Percentiles rank a stretch among this genome's conserved stretches.
Evolutionary conservation across 1,140 invertebrate genomes (phyloP).

Genomic region (Lanistes nyassanus): DNA sequence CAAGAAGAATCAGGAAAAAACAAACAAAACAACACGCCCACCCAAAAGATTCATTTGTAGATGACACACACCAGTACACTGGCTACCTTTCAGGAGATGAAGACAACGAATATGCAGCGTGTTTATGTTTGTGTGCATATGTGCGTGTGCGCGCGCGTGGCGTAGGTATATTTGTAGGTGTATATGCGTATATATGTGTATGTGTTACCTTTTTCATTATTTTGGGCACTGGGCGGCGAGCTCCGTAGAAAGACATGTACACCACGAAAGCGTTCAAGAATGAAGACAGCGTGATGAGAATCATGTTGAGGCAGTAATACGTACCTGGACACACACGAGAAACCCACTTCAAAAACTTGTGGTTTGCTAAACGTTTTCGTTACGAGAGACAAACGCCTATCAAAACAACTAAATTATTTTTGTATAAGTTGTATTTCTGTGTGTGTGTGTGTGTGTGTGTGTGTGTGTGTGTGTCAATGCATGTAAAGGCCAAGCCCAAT

Average conservation of each 20-base stretch:
- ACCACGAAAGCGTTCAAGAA: constrained; percentile 67
- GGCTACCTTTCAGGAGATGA: neutral
- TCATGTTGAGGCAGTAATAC: constrained; percentile 69
- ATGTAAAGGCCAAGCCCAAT: no score
- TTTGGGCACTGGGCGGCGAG: constrained; percentile 58
- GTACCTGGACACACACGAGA: constrained; percentile 54
- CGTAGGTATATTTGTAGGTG: no score
- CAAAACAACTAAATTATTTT: no score
- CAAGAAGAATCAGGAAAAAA: neutral
- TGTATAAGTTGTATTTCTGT: no score
- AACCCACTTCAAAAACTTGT: no score
- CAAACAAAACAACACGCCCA: neutral
- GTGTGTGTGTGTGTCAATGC: no score
- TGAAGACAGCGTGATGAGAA: constrained; percentile 66
- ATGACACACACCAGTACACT: neutral
- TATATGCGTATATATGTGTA: neutral
- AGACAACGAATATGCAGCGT: neutral
- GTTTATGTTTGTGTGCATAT: neutral
- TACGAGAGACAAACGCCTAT: no score
- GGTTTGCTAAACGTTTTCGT: no score
- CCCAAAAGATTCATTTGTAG: no score
- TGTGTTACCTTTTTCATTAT: constrained; percentile 61
- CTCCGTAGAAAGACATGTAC: constrained; percentile 65
- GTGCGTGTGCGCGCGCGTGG: no score
- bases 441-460: no score